Evolutionary conservation across 1,140 invertebrate species (phyloP), one percentile per base, ranked within the genome.

Genomic region (Condylostylus longicornis): DNA sequence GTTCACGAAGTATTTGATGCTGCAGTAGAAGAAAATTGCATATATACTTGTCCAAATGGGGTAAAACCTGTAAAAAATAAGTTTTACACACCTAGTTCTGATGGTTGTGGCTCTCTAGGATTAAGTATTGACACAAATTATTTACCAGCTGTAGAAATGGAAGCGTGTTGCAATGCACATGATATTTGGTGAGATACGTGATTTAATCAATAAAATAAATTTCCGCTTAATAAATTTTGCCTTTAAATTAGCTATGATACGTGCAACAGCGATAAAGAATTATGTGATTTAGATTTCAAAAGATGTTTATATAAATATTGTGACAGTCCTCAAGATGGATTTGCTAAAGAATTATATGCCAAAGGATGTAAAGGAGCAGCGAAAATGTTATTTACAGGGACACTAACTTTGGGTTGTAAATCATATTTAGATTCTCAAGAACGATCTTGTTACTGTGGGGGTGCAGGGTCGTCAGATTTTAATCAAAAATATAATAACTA

Each of bases 231-330:
- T n/a, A n/a, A n/a, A n/a, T n/a, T n/a, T n/a, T n/a, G n/a, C n/a
- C n/a, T n/a, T n/a, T n/a, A n/a, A n/a, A n/a, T n/a, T n/a, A n/a
- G 87, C 56, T 93, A 93, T 49, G 85, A 87, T 42, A 87, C 81
- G 3, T 93, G 87, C 54, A 84, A 82, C 44, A 71, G 63, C 20
- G 76, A 82, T 32, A 89, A 87, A 59, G 83, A 88, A 54, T 64
- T 76, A 1, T 93, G 87, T 64, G 87, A 93, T 62, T 56, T 84
- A 30, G 73, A 79, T 20, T 91, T 91, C 51, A 85, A 86, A 50
- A 68, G 74, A 44, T 93, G 87, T 51, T 62, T 93, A 0, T 86
- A 87, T 45, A 75, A 69, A 52, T 76, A 82, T 40, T 91, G 86
- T 63, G 77, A 85, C 31, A 68, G 65, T 14, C 79, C 78, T 50